These are phyloP conservation scores for Aphis craccivora DNA, from an alignment of 1,140 invertebrate species.

Conservation along the genomic window DNA sequence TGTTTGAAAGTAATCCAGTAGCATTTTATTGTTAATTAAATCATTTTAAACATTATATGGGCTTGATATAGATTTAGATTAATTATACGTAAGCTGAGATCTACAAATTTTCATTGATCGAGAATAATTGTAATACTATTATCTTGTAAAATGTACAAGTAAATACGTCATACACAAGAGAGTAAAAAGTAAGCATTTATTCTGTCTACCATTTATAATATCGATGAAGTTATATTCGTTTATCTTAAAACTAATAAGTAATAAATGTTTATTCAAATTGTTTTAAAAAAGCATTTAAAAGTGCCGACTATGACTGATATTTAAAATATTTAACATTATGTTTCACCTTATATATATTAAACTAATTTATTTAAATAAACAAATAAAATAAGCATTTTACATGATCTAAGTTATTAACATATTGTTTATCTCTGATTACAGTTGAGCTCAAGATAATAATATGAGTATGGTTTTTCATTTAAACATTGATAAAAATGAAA, in stretches of 20 bases:
- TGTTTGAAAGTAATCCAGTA: no score
- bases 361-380: not conserved
- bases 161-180: not conserved
- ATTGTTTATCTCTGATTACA: not conserved
- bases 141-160: not conserved
- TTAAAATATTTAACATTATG: not conserved
- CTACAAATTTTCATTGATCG: not conserved
- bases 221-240: not conserved
- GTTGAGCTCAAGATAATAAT: not conserved
- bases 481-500: not conserved
- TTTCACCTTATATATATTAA: not conserved
- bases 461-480: not conserved
- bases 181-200: not conserved
- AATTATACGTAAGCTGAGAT: no score
- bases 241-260: constrained; percentile 6
- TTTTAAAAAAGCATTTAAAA: not conserved
- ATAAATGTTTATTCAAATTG: not conserved
- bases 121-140: not conserved
- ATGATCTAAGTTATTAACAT: not conserved
- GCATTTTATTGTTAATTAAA: no score
- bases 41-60: no score
- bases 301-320: not conserved
- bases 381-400: not conserved
- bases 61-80: no score
- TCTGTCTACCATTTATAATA: not conserved